Evolutionary conservation across 1,140 invertebrate species (phyloP).

Genomic region (Batillaria attramentaria): DNA sequence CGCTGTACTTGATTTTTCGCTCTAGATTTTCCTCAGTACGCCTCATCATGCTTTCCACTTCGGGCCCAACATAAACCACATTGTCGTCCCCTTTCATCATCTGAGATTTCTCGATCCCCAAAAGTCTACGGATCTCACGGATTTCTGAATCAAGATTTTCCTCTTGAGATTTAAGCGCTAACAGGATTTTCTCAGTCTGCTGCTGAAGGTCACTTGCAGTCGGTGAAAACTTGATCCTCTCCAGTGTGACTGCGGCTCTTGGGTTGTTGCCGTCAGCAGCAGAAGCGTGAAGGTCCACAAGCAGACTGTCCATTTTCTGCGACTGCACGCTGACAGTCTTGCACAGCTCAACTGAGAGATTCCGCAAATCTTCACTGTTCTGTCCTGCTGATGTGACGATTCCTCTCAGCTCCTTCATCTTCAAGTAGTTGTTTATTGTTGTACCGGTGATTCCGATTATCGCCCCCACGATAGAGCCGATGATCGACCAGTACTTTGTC

Average conservation of each 20-base stretch:
- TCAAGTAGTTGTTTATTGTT: conserved; percentile 78
- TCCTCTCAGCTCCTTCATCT: conserved; percentile 79
- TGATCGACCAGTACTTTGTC: conserved; percentile 85
- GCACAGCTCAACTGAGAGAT: conserved; percentile 46
- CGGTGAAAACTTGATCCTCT: conserved; percentile 24
- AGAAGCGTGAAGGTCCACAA: conserved; percentile 47
- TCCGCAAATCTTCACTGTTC: conserved; percentile 49
- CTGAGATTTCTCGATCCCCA: conserved; percentile 32
- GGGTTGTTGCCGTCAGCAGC: conserved; percentile 4
- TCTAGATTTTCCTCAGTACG: conserved; percentile 64
- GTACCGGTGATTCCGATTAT: conserved; percentile 79
- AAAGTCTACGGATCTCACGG: conserved; percentile 46
- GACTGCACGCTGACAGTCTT: conserved; percentile 55
- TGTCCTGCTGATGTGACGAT: conserved; percentile 74
- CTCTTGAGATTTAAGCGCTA: conserved; percentile 53
- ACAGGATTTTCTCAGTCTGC: conserved; percentile 54
- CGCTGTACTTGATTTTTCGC: conserved; percentile 65
- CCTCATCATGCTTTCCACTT: conserved; percentile 59
- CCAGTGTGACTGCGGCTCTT: background rate
- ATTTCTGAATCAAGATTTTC: conserved; percentile 43
- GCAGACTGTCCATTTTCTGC: conserved; percentile 53
- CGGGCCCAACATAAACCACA: conserved; percentile 67
- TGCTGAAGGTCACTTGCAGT: conserved; percentile 35
- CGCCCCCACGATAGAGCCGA: conserved; percentile 81
- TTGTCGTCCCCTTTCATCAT: conserved; percentile 18